Percentiles rank a stretch among this genome's conserved stretches.
phyloP scores from a whole-genome alignment of 2,113 vertebrate species.

The Sapajus apella region DNA sequence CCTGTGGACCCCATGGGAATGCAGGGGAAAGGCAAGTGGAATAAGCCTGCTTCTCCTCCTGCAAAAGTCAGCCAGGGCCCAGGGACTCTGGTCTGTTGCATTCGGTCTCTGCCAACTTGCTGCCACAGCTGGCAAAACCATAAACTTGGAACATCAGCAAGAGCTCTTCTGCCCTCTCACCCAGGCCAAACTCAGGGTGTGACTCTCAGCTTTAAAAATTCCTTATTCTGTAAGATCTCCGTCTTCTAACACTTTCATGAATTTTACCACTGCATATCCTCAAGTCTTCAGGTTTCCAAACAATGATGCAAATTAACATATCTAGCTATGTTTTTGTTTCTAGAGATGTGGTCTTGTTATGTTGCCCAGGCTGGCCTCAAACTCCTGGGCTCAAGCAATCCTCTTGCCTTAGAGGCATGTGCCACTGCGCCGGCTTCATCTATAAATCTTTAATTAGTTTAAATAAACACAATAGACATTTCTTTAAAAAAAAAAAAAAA shows the following conservation, averaged over 20 bases:
- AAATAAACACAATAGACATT: background rate
- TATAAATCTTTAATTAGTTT: slow-evolving; percentile 15
- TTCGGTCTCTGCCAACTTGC: background rate
- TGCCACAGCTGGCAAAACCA: background rate
- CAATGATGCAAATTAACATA: slow-evolving; percentile 38
- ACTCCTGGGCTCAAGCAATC: background rate
- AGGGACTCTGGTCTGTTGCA: background rate
- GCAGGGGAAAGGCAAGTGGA: background rate
- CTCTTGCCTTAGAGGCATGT: background rate
- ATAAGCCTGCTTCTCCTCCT: background rate
- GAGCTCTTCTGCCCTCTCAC: background rate
- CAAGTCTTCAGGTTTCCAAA: slow-evolving; percentile 36
- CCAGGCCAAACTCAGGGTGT: background rate
- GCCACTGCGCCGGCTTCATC: background rate
- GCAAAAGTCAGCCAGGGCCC: background rate
- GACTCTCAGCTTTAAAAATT: slow-evolving; percentile 1
- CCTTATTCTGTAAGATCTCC: background rate
- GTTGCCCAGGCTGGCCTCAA: background rate
- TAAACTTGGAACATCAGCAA: background rate
- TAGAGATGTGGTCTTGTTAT: background rate
- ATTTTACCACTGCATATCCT: background rate
- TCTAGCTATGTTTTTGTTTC: background rate
- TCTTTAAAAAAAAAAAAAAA: background rate
- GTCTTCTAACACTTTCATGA: background rate
- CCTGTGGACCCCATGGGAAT: background rate